A percentile compares a stretch with the other conserved stretches of the same genome.
Conservation (phyloP, 2,888 invertebrate genomes). For the Macrophya annulata region DNA sequence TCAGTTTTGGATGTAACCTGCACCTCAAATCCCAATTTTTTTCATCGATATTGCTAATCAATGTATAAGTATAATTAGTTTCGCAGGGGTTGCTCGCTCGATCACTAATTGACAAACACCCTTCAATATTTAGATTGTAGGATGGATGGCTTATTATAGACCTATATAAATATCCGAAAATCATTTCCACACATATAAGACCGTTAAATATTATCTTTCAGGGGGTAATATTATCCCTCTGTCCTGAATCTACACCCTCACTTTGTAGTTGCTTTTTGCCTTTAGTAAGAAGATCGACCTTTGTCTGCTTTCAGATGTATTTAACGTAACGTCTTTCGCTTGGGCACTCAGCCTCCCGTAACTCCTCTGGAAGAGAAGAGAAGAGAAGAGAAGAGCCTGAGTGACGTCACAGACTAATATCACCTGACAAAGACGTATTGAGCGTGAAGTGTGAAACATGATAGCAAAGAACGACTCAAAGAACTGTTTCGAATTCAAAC, state of each 20-base stretch:
- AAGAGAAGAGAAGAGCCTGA: neutral
- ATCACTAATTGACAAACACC: conserved; percentile 17
- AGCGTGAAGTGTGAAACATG: conserved; percentile 44
- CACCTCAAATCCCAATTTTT: no score
- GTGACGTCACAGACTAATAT: conserved; percentile 49
- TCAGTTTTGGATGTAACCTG: neutral
- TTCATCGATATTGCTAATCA: neutral
- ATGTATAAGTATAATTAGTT: neutral
- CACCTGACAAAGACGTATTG: conserved; percentile 49
- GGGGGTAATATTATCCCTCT: conserved; percentile 9
- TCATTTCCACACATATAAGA: neutral
- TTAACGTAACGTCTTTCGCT: conserved; percentile 44
- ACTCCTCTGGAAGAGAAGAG: conserved; percentile 34
- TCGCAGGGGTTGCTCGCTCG: neutral
- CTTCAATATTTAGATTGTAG: neutral
- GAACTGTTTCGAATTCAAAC: conserved; percentile 3
- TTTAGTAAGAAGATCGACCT: conserved; percentile 30
- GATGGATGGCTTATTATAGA: neutral
- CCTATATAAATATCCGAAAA: conserved; percentile 19
- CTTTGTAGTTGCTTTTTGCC: neutral
- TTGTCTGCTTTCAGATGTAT: conserved; percentile 46
- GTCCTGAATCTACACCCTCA: neutral
- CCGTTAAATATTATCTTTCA: conserved; percentile 40
- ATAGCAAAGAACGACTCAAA: conserved; percentile 25
- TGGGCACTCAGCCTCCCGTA: conserved; percentile 32